Evolutionary conservation across 2,888 invertebrate genomes (phyloP), one percentile per base, ranked within the genome.

Genomic region (Ceratothoa steindachneri): DNA sequence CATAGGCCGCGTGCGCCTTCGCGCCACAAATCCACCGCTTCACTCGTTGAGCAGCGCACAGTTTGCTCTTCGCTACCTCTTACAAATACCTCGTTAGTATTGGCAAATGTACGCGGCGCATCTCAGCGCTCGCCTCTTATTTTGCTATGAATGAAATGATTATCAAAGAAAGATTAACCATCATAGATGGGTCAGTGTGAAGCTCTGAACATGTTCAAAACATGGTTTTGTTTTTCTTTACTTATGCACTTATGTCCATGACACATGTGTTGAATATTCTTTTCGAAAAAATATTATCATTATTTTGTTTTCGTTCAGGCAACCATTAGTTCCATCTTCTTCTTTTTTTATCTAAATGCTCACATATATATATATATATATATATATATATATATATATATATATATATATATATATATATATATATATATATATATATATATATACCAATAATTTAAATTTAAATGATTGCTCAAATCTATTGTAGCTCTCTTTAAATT

Each of bases 131-230:
- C n/a, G n/a, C n/a, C n/a, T 30, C 24, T n/a, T 9, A 41, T 12
- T 41, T 28, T 30, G 22, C 52, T 41, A 24, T 72, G 67, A 9
- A 69, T 30, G 55, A 70, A 30, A 27, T 29, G 27, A 51, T 30
- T 7, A 41, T 41, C 15, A 41, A 15, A 41, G 41, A 41, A 41
- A 41, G 41, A 5, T 15, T 15, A 41, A 15, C 41, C 41, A 41
- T 41, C 41, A 41, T 41, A 41, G 41, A 41, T 41, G 41, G 41
- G 41, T 41, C 41, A 41, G 41, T 41, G 41, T 41, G 41, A 41
- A 41, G 15, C 41, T 5, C 5, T 5, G 15, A 41, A 41, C 41
- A 41, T 41, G 41, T 41, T 41, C 41, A 41, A 41, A 41, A 41
- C 41, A 41, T 41, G 41, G 15, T 41, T n/a, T n/a, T n/a, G n/a